Conservation (phyloP, 1,140 invertebrate genomes). For the Laupala kohalensis region DNA sequence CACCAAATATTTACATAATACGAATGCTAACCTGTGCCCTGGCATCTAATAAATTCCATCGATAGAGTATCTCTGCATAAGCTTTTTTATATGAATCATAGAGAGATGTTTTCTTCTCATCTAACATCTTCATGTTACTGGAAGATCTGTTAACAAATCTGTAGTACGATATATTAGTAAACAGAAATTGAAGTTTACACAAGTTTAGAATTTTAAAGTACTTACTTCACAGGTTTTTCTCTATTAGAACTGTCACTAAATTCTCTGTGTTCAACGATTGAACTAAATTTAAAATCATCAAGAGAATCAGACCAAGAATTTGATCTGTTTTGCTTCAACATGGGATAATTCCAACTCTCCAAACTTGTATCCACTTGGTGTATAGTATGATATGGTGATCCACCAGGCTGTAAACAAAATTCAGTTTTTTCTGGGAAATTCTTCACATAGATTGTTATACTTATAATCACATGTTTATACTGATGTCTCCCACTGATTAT, state of each 20-base stretch:
- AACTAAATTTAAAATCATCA: slow-evolving; percentile 47
- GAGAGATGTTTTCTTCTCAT: slow-evolving; percentile 39
- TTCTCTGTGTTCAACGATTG: slow-evolving; percentile 17
- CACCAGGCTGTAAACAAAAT: slow-evolving; percentile 40
- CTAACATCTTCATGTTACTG: slow-evolving; percentile 32
- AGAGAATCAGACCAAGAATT: slow-evolving; percentile 80
- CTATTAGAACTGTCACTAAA: slow-evolving; percentile 8
- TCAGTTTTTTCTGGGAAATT: too few relatives aligned
- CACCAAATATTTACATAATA: too few relatives aligned
- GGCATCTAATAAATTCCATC: slow-evolving; percentile 69
- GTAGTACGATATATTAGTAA: background rate
- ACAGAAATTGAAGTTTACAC: background rate
- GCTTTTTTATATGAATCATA: slow-evolving; percentile 78
- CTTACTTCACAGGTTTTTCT: slow-evolving; percentile 20
- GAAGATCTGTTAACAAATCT: slow-evolving; percentile 1
- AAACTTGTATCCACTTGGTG: slow-evolving; percentile 66
- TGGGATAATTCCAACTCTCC: slow-evolving; percentile 58
- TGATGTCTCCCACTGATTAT: too few relatives aligned
- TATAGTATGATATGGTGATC: slow-evolving; percentile 84
- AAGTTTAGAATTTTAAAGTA: background rate
- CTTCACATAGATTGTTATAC: too few relatives aligned
- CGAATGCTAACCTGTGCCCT: slow-evolving; percentile 63
- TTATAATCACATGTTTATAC: too few relatives aligned
- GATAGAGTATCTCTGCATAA: slow-evolving; percentile 79
- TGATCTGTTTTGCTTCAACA: slow-evolving; percentile 59